Percentiles rank a stretch among this genome's conserved stretches.
Conservation (phyloP, 2,797 vertebrate genomes). For the Hippocampus kuda region DNA sequence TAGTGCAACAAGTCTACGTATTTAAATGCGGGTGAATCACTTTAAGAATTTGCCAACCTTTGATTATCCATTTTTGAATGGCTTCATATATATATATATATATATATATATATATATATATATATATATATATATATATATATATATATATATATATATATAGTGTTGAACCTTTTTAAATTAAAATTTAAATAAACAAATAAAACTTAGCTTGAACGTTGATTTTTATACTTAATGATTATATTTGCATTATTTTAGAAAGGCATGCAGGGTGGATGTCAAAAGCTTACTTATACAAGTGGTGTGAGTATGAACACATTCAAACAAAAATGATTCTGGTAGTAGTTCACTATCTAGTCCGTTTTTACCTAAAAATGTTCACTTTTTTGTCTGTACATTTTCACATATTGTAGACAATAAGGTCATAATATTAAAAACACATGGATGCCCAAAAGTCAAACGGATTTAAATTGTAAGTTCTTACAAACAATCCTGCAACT, state of each 20-base stretch:
- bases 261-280: not conserved
- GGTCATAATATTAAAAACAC: not conserved
- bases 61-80: not conserved
- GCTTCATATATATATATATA: too few species aligned
- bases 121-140: not conserved
- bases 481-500: not conserved
- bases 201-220: not conserved
- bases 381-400: not conserved
- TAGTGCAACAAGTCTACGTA: not conserved
- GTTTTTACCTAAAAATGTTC: not conserved
- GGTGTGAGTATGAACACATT: not conserved
- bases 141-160: too few species aligned
- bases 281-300: not conserved
- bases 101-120: not conserved
- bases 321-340: not conserved
- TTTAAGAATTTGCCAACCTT: not conserved
- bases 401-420: not conserved
- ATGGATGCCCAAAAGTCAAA: not conserved
- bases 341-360: not conserved
- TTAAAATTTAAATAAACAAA: too few species aligned
- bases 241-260: not conserved
- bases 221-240: not conserved
- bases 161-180: too few species aligned
- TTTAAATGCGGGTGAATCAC: not conserved
- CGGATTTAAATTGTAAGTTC: not conserved